Evolutionary conservation across 2,113 vertebrate species (phyloP), one percentile per base, ranked within the genome.

Genomic region (Anolis carolinensis): DNA sequence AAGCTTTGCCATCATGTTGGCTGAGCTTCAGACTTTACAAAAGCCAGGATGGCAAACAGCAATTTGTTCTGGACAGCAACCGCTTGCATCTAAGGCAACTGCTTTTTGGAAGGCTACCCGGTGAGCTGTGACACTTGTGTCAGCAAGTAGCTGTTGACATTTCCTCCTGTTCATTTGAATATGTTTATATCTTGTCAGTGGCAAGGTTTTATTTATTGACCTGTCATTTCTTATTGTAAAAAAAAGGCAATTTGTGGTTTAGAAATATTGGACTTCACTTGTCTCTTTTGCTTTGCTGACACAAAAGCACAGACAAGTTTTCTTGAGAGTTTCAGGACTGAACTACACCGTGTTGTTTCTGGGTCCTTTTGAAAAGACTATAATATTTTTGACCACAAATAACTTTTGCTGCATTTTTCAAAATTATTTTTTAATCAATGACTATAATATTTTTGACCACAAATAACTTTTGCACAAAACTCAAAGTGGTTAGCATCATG

Each of bases 141-240:
- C 50, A 6, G 68, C 78, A 21, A 84, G 21, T 8, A 27, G 76
- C 82, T 73, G 62, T 71, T 14, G 67, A 27, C 27, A 5, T 4
- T 48, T 21, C 82, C 65, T 85, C 75, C 25, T 87, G 83, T 67
- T 87, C 32, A 48, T 71, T 18, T 72, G 68, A 86, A 85, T 76
- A 55, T 30, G 0, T 50, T 89, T 90, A 89, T 68, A 82, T 71
- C 89, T 71, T 86, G 78, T 27, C 77, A 59, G 32, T 83, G 87
- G 86, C 82, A 65, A 16, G 86, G 48, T 50, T 23, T 91, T 89
- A 88, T 91, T 94, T 92, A 90, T 91, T 84, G 92, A 88, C 4
- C 62, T 86, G 39, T 30, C 89, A 92, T 85, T 87, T 25, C 18
- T 25, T 44, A 73, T 82, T 91, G 72, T 88, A 16, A 55, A 75